Percentiles rank a stretch among this genome's conserved stretches.
These are phyloP conservation scores for Lycorma delicatula DNA, from an alignment of 1,140 invertebrate species.

Conservation along the genomic window DNA sequence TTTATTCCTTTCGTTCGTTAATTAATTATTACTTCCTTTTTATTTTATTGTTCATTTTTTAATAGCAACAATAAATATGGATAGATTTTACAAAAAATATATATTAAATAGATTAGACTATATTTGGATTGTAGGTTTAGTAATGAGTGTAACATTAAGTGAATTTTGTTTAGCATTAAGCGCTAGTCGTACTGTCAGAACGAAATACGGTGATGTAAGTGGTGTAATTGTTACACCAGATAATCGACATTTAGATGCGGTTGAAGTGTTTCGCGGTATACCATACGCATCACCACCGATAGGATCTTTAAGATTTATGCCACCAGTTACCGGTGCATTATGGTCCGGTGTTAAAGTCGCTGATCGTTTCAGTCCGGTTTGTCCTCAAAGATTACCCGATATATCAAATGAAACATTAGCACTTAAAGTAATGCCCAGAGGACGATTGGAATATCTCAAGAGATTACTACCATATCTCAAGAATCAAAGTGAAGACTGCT, in stretches of 20 bases:
- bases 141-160: slow-evolving; percentile 7
- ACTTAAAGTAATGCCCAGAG: slow-evolving; percentile 71
- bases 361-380: slow-evolving; percentile 76
- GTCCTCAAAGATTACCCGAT: slow-evolving; percentile 75
- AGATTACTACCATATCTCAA: slow-evolving; percentile 73
- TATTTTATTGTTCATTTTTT: too few relatives aligned
- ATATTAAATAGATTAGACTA: neutral
- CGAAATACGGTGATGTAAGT: slow-evolving; percentile 43
- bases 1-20: too few relatives aligned
- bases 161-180: neutral
- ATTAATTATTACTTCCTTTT: too few relatives aligned
- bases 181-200: slow-evolving; percentile 35
- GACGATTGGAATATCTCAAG: slow-evolving; percentile 74
- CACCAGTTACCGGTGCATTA: slow-evolving; percentile 77
- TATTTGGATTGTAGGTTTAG: neutral
- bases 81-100: too few relatives aligned
- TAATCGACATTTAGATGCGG: slow-evolving; percentile 37
- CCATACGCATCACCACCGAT: slow-evolving; percentile 92
- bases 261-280: slow-evolving; percentile 78
- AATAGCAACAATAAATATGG: too few relatives aligned
- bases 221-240: slow-evolving; percentile 42
- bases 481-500: slow-evolving; percentile 91
- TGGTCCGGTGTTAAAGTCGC: slow-evolving; percentile 83
- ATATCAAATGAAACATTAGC: slow-evolving; percentile 69
- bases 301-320: slow-evolving; percentile 84